Percentiles rank a stretch among this genome's conserved stretches.
Conservation (phyloP, 2,797 vertebrate genomes). For the Phyllotis vaccarum region DNA sequence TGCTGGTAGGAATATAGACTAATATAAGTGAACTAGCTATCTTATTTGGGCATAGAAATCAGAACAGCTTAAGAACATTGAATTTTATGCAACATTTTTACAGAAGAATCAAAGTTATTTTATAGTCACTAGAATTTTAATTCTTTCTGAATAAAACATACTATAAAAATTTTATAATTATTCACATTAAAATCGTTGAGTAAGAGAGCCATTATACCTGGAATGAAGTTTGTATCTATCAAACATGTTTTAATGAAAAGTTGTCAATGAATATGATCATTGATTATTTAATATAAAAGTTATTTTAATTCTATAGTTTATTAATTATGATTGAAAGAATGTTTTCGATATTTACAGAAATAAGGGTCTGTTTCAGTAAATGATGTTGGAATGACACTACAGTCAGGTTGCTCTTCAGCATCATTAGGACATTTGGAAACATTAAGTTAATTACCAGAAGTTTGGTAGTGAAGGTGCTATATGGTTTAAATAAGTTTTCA, state of each 20-base stretch:
- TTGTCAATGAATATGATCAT: neutral
- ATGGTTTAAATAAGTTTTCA: neutral
- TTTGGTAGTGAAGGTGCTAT: neutral
- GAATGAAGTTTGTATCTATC: neutral
- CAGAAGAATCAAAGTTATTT: neutral
- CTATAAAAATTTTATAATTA: neutral
- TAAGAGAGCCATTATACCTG: neutral
- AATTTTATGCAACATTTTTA: neutral
- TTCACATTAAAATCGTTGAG: neutral
- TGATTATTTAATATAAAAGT: neutral
- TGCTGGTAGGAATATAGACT: neutral
- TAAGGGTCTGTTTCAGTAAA: neutral
- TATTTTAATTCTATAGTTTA: no score
- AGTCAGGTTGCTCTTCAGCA: neutral
- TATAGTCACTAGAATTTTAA: neutral
- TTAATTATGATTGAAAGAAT: neutral
- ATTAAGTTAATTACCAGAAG: neutral
- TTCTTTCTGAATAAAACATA: neutral
- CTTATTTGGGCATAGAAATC: neutral
- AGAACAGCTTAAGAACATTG: neutral
- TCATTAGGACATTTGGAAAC: neutral
- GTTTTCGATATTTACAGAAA: neutral
- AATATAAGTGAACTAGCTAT: no score
- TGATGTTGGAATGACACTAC: neutral
- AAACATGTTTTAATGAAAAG: neutral